Base-by-base conservation (phyloP, 1,140 invertebrate species). In the Drosophila bipectinata region DNA sequence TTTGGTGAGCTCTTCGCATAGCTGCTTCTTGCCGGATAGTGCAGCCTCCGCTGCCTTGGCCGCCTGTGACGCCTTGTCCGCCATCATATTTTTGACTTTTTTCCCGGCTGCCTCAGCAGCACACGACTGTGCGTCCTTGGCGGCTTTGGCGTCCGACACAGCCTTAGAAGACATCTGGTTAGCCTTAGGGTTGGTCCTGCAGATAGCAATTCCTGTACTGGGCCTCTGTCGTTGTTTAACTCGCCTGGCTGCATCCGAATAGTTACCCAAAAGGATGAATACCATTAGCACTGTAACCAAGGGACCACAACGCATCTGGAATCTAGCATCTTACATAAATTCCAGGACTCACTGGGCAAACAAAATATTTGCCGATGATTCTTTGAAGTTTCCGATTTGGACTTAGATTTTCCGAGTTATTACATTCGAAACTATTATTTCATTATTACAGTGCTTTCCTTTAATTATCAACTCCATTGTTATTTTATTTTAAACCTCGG, bases 261-360 rank as follows among this genome's bases (percentile, higher is more conserved):
- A 21, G 12, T 18, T 24, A 55, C 15, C 41, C 49, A 77, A 37
- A 18, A 68, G 9, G n/a, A 77, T 54, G 73, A 32, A 56, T 30
- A 57, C 7, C 24, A 63, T 15, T 1, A 77, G 41, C 8, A 75
- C 41, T n/a, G 34, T 44, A 18, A 63, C 21, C 44, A 74, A 41
- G 24, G 8, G 18, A 30, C 14, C n/a, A 45, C n/a, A 67, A 67
- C 47, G 72, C 78, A 81, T 80, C 32, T 53, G 37, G 34, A 68
- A 60, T 71, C 44, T 78, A 15, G 21, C 67, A 75, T 56, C 10
- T 61, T 66, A 75, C 66, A 69, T 52, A 48, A 72, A 53, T 53
- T 14, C 26, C 48, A 39, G 30, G 28, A 45, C 56, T 34, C 41
- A 34, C 47, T 7, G 8, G 55, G 8, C 14, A 37, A 10, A 58